Evolutionary conservation across 2,797 vertebrate genomes (phyloP).

Genomic region (Crax fasciolata): DNA sequence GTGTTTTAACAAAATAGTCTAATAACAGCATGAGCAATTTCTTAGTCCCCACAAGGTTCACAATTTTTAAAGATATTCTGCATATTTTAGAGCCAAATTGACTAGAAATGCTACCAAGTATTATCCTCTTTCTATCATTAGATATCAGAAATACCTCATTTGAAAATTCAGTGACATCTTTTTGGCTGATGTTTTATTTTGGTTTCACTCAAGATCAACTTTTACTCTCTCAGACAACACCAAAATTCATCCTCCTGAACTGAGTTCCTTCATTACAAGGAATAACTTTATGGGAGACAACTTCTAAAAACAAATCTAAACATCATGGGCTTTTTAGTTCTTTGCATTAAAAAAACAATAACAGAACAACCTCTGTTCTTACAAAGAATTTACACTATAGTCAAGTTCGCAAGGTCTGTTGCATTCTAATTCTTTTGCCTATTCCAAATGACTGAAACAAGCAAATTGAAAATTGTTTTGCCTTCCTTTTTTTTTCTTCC

Average conservation of each 20-base stretch:
- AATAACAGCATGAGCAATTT: not conserved
- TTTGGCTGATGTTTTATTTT: not conserved
- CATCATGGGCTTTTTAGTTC: not conserved
- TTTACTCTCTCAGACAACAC: not conserved
- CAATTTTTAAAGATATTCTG: not conserved
- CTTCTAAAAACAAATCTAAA: not conserved
- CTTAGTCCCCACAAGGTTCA: not conserved
- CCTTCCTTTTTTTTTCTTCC: not conserved
- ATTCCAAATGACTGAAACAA: not conserved
- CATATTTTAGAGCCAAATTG: not conserved
- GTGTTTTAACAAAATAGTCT: not conserved
- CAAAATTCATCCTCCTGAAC: not conserved
- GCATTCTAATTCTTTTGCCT: conserved; percentile 12
- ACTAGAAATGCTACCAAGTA: not conserved
- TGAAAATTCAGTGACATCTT: not conserved
- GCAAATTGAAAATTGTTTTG: not conserved
- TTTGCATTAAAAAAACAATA: not conserved
- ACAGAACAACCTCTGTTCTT: not conserved
- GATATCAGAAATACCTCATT: not conserved
- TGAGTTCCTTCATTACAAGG: not conserved
- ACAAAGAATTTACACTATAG: not conserved
- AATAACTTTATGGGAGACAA: not conserved
- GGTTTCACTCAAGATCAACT: not conserved
- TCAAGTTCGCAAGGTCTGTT: not conserved
- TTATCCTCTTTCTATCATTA: not conserved